A percentile compares a stretch with the other conserved stretches of the same genome.
phyloP scores from a whole-genome alignment of 2,113 vertebrate genomes.

The Okapia johnstoni region DNA sequence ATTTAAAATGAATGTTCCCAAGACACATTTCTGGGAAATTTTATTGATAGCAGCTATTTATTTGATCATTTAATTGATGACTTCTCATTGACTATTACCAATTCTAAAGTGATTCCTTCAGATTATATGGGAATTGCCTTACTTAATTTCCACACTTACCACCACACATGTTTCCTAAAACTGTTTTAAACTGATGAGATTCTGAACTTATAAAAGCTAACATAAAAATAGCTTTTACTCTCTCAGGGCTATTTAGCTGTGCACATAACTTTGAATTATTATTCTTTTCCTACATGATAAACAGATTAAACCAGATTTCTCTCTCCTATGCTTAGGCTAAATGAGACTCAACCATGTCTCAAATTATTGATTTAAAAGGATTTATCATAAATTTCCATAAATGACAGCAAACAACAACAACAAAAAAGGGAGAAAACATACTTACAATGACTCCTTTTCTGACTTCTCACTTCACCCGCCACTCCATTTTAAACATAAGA shows the following conservation, averaged over 20 bases:
- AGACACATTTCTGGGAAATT: neutral
- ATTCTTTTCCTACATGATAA: neutral
- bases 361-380: neutral
- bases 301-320: neutral
- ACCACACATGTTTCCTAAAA: neutral
- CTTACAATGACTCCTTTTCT: neutral
- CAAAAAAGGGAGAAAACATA: neutral
- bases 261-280: neutral
- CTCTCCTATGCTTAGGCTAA: neutral
- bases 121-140: neutral
- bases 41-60: neutral
- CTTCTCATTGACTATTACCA: neutral
- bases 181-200: neutral
- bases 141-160: neutral
- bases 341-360: neutral
- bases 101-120: neutral
- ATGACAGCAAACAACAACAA: neutral
- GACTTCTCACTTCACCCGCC: neutral
- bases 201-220: neutral
- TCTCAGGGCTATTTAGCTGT: neutral
- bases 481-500: neutral
- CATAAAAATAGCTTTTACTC: neutral
- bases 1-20: neutral
- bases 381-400: neutral
- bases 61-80: neutral